phyloP scores from a whole-genome alignment of 2,113 vertebrate genomes.

The Colistium nudipinnis region DNA sequence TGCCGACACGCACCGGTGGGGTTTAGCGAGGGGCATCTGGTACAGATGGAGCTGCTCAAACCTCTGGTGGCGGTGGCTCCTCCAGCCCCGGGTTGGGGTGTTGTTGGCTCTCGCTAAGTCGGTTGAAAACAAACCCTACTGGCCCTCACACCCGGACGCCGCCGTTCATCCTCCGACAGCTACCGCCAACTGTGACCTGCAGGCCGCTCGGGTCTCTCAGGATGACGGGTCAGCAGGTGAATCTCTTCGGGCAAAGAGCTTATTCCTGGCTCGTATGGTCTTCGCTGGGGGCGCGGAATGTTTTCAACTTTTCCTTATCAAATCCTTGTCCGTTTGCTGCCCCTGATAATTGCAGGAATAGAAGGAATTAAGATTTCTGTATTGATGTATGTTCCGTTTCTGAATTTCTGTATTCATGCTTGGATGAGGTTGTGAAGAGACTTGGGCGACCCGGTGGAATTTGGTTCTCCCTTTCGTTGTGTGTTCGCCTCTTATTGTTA shows the following conservation, averaged over 20 bases:
- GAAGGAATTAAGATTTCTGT: too few species aligned
- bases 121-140: conserved; percentile 35
- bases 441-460: too few species aligned
- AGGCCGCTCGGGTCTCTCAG: too few species aligned
- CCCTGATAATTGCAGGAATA: neutral
- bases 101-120: conserved; percentile 20
- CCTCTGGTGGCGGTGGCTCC: conserved; percentile 16
- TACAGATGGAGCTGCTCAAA: conserved; percentile 21
- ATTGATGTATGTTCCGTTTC: too few species aligned
- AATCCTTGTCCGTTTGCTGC: conserved; percentile 9
- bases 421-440: too few species aligned
- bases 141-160: conserved; percentile 36
- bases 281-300: neutral
- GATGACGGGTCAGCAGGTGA: conserved; percentile 17
- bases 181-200: conserved; percentile 19
- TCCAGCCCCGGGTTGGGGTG: conserved; percentile 38
- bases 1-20: conserved; percentile 29
- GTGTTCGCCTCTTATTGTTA: too few species aligned
- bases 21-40: conserved; percentile 39
- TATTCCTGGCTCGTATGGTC: neutral
- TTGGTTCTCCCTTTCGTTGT: too few species aligned
- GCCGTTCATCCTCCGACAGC: conserved; percentile 40
- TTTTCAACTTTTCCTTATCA: conserved; percentile 2
- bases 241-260: conserved; percentile 2
- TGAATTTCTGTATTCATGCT: too few species aligned